Conservation (phyloP, 2,797 vertebrate species). For the Tympanoctomys barrerae region DNA sequence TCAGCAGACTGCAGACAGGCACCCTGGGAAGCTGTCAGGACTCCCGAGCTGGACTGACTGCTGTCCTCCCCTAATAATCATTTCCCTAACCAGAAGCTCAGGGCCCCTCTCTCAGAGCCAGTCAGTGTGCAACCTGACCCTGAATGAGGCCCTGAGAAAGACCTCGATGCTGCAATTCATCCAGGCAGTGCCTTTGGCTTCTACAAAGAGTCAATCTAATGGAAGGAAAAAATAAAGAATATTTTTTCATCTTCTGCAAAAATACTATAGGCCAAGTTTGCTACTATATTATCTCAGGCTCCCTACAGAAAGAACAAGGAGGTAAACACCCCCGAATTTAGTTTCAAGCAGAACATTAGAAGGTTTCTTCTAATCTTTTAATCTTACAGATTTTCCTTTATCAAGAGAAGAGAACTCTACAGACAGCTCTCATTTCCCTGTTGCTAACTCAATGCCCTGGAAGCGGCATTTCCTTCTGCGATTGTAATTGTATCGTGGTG, state of each 20-base stretch:
- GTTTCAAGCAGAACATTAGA: constrained; percentile 33
- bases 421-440: constrained; percentile 50
- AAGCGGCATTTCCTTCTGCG: constrained; percentile 45
- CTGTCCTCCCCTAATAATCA: background rate
- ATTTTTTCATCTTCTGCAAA: constrained; percentile 19
- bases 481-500: constrained; percentile 37
- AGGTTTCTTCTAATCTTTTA: constrained; percentile 37
- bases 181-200: constrained; percentile 26
- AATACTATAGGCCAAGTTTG: constrained; percentile 9
- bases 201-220: background rate
- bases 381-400: constrained; percentile 44
- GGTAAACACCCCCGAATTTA: constrained; percentile 38
- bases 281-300: background rate
- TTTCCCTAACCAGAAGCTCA: background rate
- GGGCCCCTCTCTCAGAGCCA: background rate
- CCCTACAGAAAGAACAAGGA: background rate
- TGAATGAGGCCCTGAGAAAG: constrained; percentile 19
- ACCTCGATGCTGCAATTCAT: constrained; percentile 37
- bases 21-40: background rate
- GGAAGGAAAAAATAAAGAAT: background rate
- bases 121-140: background rate
- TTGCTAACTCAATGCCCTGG: constrained; percentile 20
- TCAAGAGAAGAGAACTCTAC: background rate
- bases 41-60: background rate
- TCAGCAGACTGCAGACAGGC: background rate